Evolutionary conservation across 2,888 invertebrate genomes (phyloP), one percentile per base, ranked within the genome.

Genomic region (Cryptus viduatorius): DNA sequence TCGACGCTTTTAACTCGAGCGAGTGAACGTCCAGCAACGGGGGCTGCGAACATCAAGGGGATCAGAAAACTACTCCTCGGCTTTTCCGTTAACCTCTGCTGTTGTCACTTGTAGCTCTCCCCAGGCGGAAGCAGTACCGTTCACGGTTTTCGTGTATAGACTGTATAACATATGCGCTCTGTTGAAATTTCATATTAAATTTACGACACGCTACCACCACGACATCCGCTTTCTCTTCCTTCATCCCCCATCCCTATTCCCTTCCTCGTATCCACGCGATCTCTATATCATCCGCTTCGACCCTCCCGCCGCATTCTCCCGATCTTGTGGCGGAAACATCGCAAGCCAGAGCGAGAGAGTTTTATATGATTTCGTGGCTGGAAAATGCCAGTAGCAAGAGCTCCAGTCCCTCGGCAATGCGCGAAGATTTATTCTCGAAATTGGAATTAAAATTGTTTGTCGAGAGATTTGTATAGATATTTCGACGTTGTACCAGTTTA

Each of bases 121-220:
- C 56, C 29, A 31, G 53, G 61, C 71, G 75, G 24, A 29, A 59
- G 24, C 14, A 29, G 44, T 37, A 37, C 37, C 37, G 68, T 53
- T 61, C 64, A 12, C 73, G 56, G 82, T 78, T 78, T 72, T 68
- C 79, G 61, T 14, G 31, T 69, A 31, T 59, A 42, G 42, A 12
- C 24, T 10, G 42, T 53, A 61, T 29, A 77, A 67, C 78, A 71
- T 69, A 79, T 78, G 65, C 75, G 80, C 88, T 91, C 88, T 89
- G 91, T 90, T 90, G 90, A 91, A 92, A 90, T 92, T 92, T 90
- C 89, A 88, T 91, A 92, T 92, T 91, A 92, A 92, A 92, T 92
- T 92, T 92, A 92, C 88, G 90, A 89, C 82, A 77, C 79, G n/a
- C 50, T 53, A 79, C 73, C 61, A 42, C 59, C 1, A 42, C 67